Conservation (phyloP, 2,113 vertebrate species). For the Catharus minimus region DNA sequence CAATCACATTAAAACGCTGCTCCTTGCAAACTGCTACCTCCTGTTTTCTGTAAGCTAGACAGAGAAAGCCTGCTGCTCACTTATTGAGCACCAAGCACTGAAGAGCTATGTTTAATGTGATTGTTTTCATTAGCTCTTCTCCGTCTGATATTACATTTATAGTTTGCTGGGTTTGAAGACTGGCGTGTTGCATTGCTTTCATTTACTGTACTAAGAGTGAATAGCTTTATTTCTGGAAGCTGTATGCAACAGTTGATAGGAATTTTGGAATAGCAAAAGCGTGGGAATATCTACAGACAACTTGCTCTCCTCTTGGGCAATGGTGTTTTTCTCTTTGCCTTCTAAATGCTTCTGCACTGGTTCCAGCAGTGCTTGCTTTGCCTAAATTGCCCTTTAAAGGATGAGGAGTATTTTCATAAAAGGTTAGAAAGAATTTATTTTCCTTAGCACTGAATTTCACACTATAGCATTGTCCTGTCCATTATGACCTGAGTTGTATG, state of each 20-base stretch:
- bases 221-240: conserved; percentile 55
- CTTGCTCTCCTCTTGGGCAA: neutral
- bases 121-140: conserved; percentile 95
- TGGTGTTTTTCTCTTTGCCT: conserved; percentile 30
- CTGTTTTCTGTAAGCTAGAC: conserved; percentile 93
- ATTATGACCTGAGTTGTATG: conserved; percentile 32
- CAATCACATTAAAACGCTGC: conserved; percentile 97
- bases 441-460: conserved; percentile 43
- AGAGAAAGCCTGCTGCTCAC: conserved; percentile 90
- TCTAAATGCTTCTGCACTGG: neutral
- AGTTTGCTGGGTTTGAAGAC: conserved; percentile 80
- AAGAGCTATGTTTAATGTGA: conserved; percentile 94
- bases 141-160: conserved; percentile 85
- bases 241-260: conserved; percentile 40
- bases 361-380: neutral
- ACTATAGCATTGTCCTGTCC: conserved; percentile 16
- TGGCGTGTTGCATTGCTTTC: conserved; percentile 78
- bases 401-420: conserved; percentile 46
- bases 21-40: conserved; percentile 90
- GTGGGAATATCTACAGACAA: neutral
- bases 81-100: conserved; percentile 88
- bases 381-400: conserved; percentile 52
- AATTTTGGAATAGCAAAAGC: conserved; percentile 36
- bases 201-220: conserved; percentile 66
- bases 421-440: conserved; percentile 51